Conservation (phyloP, 2,797 vertebrate species). For the Chelon auratus region DNA sequence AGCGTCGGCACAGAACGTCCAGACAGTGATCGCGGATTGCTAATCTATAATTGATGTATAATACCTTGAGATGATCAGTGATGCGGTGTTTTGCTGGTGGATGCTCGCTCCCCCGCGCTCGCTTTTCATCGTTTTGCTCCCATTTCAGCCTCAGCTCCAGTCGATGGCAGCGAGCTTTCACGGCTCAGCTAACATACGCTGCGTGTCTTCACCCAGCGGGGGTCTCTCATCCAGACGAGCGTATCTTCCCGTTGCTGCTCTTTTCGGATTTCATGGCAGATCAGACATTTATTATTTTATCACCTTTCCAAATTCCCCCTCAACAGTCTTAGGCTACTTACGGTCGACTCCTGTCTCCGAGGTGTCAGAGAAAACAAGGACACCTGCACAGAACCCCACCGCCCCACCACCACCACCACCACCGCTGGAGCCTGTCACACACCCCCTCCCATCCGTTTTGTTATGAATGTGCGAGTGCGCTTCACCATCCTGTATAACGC, state of each 20-base stretch:
- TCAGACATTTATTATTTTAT: constrained; percentile 69
- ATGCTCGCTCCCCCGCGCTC: constrained; percentile 58
- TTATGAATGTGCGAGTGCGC: constrained; percentile 50
- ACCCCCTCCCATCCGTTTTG: constrained; percentile 32
- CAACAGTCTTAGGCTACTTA: constrained; percentile 63
- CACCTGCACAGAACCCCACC: constrained; percentile 74
- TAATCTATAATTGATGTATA: constrained; percentile 44
- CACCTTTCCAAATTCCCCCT: constrained; percentile 55
- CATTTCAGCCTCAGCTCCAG: constrained; percentile 70
- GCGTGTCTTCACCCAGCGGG: constrained; percentile 78
- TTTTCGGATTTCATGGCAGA: constrained; percentile 64
- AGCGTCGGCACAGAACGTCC: constrained; percentile 36
- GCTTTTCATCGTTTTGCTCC: constrained; percentile 60
- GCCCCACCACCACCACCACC: not conserved
- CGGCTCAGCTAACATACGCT: constrained; percentile 71
- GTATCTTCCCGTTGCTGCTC: constrained; percentile 49
- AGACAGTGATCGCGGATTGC: constrained; percentile 22
- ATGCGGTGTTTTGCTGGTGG: constrained; percentile 49
- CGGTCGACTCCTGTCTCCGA: constrained; percentile 64
- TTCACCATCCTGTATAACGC: constrained; percentile 34
- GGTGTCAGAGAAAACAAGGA: constrained; percentile 69
- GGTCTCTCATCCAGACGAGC: constrained; percentile 77
- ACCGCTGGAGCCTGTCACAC: constrained; percentile 49
- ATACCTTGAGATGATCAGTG: constrained; percentile 67
- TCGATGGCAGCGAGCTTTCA: constrained; percentile 76